Evolutionary conservation across 2,888 invertebrate species (phyloP).

Genomic region (Pollenia amentaria): DNA sequence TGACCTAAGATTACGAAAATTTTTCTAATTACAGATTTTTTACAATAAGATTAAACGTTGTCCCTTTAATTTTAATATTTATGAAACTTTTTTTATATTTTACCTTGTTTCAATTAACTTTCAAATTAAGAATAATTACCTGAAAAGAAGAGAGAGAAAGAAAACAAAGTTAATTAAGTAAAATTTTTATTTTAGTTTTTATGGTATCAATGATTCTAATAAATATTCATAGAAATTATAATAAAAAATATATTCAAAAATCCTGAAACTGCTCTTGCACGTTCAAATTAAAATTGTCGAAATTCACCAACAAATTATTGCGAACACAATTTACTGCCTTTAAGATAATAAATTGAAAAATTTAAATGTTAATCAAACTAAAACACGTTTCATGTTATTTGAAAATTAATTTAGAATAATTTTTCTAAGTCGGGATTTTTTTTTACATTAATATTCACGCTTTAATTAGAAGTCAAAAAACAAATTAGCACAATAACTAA

Average conservation of each 20-base stretch:
- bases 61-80: no score
- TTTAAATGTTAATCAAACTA: slow-evolving; percentile 1
- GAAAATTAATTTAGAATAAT: not conserved
- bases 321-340: not conserved
- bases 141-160: slow-evolving; percentile 20
- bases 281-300: not conserved
- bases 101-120: no score
- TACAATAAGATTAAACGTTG: no score
- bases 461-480: slow-evolving; percentile 33
- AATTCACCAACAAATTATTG: not conserved
- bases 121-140: slow-evolving; percentile 17
- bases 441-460: slow-evolving; percentile 11
- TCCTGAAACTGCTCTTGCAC: not conserved
- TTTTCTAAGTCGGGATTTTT: not conserved
- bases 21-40: no score
- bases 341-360: not conserved
- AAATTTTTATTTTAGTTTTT: not conserved
- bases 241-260: not conserved
- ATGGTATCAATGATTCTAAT: no score
- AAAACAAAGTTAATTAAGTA: not conserved
- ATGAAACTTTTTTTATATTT: no score
- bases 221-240: no score
- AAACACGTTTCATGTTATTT: slow-evolving; percentile 2
- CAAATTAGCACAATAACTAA: slow-evolving; percentile 52
- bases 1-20: no score